phyloP scores from a whole-genome alignment of 2,113 vertebrate genomes.

The Chloropsis hardwickii region DNA sequence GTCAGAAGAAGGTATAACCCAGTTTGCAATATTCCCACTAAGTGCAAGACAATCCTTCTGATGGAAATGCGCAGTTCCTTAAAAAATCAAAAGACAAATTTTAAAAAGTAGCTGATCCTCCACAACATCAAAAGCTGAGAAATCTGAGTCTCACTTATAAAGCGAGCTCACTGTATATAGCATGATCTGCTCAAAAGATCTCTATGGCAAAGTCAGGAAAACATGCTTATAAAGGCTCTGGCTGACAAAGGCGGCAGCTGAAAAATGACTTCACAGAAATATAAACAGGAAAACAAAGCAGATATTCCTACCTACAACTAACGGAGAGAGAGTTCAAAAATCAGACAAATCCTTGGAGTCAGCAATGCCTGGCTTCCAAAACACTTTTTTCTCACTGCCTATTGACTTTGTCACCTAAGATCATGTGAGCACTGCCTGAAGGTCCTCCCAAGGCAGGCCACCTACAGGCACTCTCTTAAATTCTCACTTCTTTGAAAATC shows the following conservation, averaged over 20 bases:
- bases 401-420: not conserved
- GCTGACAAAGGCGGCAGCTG: not conserved
- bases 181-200: not conserved
- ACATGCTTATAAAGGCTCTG: not conserved
- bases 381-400: not conserved
- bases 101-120: not conserved
- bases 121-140: not conserved
- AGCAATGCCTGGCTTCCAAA: not conserved
- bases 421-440: not conserved
- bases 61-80: not conserved
- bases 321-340: not conserved
- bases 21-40: not conserved
- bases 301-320: not conserved
- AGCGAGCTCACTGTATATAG: not conserved
- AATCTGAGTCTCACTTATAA: not conserved
- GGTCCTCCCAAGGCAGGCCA: not conserved
- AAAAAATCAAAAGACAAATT: not conserved
- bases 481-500: not conserved
- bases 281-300: not conserved
- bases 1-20: not conserved
- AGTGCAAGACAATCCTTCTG: not conserved
- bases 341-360: not conserved
- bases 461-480: not conserved
- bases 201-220: not conserved
- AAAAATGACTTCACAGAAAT: not conserved